phyloP scores from a whole-genome alignment of 2,888 invertebrate species.

The Gortyna flavago region DNA sequence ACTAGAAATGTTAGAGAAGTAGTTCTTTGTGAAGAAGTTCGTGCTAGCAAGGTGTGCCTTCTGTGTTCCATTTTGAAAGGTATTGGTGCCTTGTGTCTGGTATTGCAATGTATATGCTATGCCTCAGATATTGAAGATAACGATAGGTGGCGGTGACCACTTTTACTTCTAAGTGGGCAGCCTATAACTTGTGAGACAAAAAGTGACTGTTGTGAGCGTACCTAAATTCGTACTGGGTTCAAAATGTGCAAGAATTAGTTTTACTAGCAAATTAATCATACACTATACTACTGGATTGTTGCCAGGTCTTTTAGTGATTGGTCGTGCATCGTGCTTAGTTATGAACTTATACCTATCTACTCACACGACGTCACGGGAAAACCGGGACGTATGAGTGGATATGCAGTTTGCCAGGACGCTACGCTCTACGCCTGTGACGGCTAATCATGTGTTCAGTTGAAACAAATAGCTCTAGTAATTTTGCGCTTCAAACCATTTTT shows the following conservation, averaged over 20 bases:
- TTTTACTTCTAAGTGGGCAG: too few relatives aligned
- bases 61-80: neutral
- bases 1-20: neutral
- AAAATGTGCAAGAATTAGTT: constrained; percentile 5
- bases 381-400: too few relatives aligned
- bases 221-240: neutral
- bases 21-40: neutral
- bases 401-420: neutral
- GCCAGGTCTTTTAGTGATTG: constrained; percentile 35
- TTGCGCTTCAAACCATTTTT: neutral
- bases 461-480: neutral
- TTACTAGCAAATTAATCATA: constrained; percentile 22
- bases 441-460: neutral
- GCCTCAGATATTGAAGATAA: neutral
- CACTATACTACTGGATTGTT: constrained; percentile 16
- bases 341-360: too few relatives aligned
- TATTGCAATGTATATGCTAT: neutral
- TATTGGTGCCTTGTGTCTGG: too few relatives aligned
- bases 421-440: neutral
- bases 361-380: too few relatives aligned
- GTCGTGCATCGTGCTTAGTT: constrained; percentile 29
- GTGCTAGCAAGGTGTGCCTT: neutral
- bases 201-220: neutral
- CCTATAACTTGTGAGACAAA: neutral
- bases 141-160: neutral